Percentiles rank a stretch among this genome's conserved stretches.
Conservation (phyloP, 2,797 vertebrate genomes). For the Schizopygopsis pylzovi region DNA sequence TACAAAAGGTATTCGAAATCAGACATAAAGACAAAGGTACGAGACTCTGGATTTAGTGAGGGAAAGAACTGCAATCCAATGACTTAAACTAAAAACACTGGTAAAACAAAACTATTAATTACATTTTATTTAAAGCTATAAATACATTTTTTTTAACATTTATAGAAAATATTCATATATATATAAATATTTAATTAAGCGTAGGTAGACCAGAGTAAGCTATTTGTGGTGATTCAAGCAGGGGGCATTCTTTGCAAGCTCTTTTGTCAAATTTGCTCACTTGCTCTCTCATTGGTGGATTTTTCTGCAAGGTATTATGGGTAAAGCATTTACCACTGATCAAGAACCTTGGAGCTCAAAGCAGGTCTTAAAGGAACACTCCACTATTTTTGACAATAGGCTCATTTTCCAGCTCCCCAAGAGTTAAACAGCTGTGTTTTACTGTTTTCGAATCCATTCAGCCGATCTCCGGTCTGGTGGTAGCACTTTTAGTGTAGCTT, state of each 20-base stretch:
- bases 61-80: not conserved
- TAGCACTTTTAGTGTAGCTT: no score
- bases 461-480: no score
- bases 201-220: not conserved
- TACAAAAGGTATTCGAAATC: not conserved
- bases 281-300: not conserved
- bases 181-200: not conserved
- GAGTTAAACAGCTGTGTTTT: no score
- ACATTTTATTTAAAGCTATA: not conserved
- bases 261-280: not conserved
- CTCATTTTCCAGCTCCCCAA: no score
- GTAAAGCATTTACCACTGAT: not conserved
- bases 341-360: not conserved
- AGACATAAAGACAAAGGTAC: not conserved
- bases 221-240: not conserved
- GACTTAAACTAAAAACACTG: not conserved
- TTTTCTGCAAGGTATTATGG: not conserved
- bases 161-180: no score
- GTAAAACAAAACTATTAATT: no score
- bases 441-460: no score
- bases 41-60: not conserved
- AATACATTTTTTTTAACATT: not conserved
- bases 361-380: not conserved
- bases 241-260: not conserved
- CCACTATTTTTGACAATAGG: no score